Evolutionary conservation across 2,797 vertebrate species (phyloP).

Genomic region (Sarcoramphus papa): DNA sequence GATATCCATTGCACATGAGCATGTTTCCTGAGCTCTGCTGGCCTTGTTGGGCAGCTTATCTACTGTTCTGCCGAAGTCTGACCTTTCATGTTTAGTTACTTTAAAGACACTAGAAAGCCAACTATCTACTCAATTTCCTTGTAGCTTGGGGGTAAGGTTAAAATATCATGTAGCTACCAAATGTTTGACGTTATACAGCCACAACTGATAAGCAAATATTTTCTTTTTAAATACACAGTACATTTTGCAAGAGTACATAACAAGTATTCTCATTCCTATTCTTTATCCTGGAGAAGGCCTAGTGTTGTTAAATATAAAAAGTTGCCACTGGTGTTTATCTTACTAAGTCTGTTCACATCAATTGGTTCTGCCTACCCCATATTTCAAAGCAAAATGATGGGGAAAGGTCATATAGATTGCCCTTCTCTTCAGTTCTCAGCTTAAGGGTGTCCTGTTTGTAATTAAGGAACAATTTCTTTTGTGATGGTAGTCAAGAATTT

Average conservation of each 20-base stretch:
- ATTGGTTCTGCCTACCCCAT: slow-evolving; percentile 56
- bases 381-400: slow-evolving; percentile 54
- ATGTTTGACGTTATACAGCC: slow-evolving; percentile 21
- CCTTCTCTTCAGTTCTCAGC: slow-evolving; percentile 24
- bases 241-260: background rate
- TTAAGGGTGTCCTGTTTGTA: slow-evolving; percentile 52
- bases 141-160: slow-evolving; percentile 48
- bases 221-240: slow-evolving; percentile 38
- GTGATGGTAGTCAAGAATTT: background rate
- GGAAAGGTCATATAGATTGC: slow-evolving; percentile 5
- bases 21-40: slow-evolving; percentile 14
- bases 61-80: background rate
- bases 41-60: slow-evolving; percentile 50
- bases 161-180: slow-evolving; percentile 5
- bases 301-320: slow-evolving; percentile 8
- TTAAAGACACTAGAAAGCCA: slow-evolving; percentile 25
- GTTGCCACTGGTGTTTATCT: slow-evolving; percentile 44
- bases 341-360: slow-evolving; percentile 53
- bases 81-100: slow-evolving; percentile 22
- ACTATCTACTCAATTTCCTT: slow-evolving; percentile 27
- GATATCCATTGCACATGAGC: background rate
- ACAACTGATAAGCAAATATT: slow-evolving; percentile 51
- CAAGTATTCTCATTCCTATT: background rate
- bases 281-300: slow-evolving; percentile 9
- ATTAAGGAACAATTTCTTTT: slow-evolving; percentile 51